Conservation (phyloP, 2,113 vertebrate species). For the Myrmophylax atrothorax region DNA sequence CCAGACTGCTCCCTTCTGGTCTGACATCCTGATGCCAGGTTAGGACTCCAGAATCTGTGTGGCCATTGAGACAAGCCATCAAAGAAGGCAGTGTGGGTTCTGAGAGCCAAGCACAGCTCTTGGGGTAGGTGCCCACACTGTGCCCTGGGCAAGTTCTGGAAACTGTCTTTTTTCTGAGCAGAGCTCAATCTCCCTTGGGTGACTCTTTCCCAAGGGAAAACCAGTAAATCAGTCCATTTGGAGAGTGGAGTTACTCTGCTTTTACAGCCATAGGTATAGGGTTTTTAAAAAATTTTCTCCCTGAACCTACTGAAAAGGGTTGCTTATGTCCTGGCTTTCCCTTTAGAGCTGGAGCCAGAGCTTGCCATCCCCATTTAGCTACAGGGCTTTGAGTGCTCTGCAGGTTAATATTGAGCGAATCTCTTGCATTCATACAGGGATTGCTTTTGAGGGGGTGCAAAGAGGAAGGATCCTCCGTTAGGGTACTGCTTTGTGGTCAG, state of each 20-base stretch:
- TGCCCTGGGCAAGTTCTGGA: not conserved
- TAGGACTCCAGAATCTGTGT: not conserved
- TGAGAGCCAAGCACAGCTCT: not conserved
- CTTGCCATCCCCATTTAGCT: not conserved
- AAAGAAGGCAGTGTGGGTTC: not conserved
- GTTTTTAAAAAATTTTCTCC: not conserved
- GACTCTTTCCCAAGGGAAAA: not conserved
- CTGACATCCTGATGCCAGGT: not conserved
- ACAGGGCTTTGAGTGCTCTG: not conserved
- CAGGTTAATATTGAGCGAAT: not conserved
- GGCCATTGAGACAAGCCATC: not conserved
- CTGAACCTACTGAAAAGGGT: not conserved
- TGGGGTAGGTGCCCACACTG: not conserved
- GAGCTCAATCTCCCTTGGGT: not conserved
- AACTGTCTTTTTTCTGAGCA: not conserved
- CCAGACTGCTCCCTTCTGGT: not conserved
- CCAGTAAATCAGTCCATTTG: not conserved
- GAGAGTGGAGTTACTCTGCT: not conserved
- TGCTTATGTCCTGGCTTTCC: not conserved
- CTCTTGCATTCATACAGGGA: not conserved
- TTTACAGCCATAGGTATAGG: not conserved
- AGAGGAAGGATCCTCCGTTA: fast-evolving
- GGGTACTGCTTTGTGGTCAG: not conserved
- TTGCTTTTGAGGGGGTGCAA: not conserved
- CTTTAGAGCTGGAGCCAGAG: not conserved